Base-by-base conservation (phyloP, 92 coral and sea anemone genomes). In the Porites lobata region DNA sequence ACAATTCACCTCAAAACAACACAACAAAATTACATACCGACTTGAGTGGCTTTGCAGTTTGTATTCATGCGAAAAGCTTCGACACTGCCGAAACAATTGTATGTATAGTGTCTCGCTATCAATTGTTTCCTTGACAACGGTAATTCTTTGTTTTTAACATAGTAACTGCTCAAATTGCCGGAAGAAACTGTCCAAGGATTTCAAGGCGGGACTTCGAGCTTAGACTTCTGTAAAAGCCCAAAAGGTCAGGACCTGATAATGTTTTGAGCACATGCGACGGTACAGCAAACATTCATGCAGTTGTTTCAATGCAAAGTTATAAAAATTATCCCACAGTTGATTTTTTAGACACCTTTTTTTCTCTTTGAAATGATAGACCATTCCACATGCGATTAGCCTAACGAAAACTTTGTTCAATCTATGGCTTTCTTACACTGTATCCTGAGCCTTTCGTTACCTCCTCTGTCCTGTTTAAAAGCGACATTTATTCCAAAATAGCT, bases 151-250 rank as follows among this genome's bases (percentile, higher is more conserved):
- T 67, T 20, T 21, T 67, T 22, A 21, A 24, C 43, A 9, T 13
- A 38, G 6, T 38, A 38, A 38, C 47, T 9, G 72, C 72, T 67
- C 72, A 67, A 21, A 21, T 67, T 67, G 20, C 72, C 72, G 72
- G 72, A 67, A 24, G 43, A 67, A 67, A 24, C 72, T 67, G 72
- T 67, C 72, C 72, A 67, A 21, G 66, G 20, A 58, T 11, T 58
- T 9, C 26, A 17, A 29, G 72, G 72, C 72, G 72, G 29, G 70
- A n/a, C 70, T 19, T 7, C 9, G 22, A 66, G 1, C 72, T 67
- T 38, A 38, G 72, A 22, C 47, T 67, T 24, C 26, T 67, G 12
- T 18, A 6, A 62, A 14, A 18, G 20, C 4, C 6, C 4, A 62
- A 38, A 20, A 62, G 66, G 66, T 18, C 66, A 62, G 17, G 20